Base-by-base conservation (phyloP, 2,888 invertebrate species). In the Drosophila paranaensis region DNA sequence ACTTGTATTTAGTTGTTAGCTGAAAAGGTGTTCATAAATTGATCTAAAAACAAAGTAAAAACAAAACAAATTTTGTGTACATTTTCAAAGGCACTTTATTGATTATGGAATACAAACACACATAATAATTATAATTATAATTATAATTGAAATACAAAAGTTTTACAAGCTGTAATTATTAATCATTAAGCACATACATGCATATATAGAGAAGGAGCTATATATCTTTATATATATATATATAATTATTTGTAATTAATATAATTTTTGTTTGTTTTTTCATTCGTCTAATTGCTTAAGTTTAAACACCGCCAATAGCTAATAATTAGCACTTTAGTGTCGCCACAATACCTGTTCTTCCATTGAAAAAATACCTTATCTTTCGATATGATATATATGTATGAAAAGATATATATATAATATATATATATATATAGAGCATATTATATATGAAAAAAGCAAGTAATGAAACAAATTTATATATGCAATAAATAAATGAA, bases 221-320 rank as follows among this genome's bases (percentile, higher is more conserved):
- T 50, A 63, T 50, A 57, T 46, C 45, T 51, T 46, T 51, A 51
- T 63, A 16, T 64, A 60, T 63, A 69, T 51, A 51, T 63, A 16
- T 64, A 60, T 63, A 69, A 33, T 56, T 81, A 61, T 46, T 60
- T 53, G 46, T 79, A 58, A 53, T 62, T 53, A 46, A 57, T 63
- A 43, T 74, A 62, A 55, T 62, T 62, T 58, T 62, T 57, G 60
- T 85, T 89, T 86, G 62, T 68, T 76, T 70, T 50, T 53, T 74
- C 73, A 73, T 86, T 82, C 73, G 67, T 77, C 55, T 69, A 85
- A 74, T 51, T 50, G 68, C 71, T 60, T 88, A 89, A 85, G 88
- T 85, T 89, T 85, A 89, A 79, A 85, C 82, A 88, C 90, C 84
- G 88, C 88, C 85, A 88, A 89, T 85, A 89, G 85, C 85, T 85